Evolutionary conservation across 2,888 invertebrate genomes (phyloP), one percentile per base, ranked within the genome.

Genomic region (Cephus runcator): DNA sequence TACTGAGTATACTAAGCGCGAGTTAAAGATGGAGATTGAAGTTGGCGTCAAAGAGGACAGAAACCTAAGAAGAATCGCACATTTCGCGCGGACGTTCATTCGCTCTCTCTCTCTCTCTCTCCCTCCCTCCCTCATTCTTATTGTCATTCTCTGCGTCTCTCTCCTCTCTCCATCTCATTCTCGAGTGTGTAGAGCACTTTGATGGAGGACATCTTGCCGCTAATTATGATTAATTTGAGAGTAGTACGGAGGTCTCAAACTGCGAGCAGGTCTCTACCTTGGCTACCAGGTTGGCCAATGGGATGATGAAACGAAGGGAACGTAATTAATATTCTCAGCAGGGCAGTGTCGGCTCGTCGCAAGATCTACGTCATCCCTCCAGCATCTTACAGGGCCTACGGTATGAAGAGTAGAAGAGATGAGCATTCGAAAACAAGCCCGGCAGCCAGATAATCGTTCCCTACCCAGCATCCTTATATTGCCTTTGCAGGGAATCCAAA

Each of bases 181-280:
- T 30, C 40, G 6, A 56, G 40, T 4, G 40, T 40, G 15, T 15
- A 23, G 81, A 81, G 79, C 81, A 82, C 83, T 85, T 85, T 84
- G 87, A 84, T 83, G 85, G 84, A 85, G 86, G 86, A 87, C 88
- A 85, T 83, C 85, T 87, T 83, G 84, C 84, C 84, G 85, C 87
- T 89, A 89, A 89, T 89, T 88, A 88, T 89, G 89, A 89, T 89
- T 89, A 89, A 90, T 88, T 87, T 84, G 85, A 77, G 85, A 85
- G 84, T 82, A 78, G 83, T 82, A 34, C 74, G 35, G 35, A 34
- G 34, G 75, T 80, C 82, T 82, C 83, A 82, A 82, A 84, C 83
- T 83, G 81, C 81, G 82, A 85, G 84, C 40, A 23, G 23, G 40
- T 2, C 85, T 83, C 86, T 83, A 81, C 76, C 73, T 31, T 31